A percentile compares a stretch with the other conserved stretches of the same genome.
Evolutionary conservation across 1,140 invertebrate species (phyloP).

Genomic region (Caenorhabditis brenneri): DNA sequence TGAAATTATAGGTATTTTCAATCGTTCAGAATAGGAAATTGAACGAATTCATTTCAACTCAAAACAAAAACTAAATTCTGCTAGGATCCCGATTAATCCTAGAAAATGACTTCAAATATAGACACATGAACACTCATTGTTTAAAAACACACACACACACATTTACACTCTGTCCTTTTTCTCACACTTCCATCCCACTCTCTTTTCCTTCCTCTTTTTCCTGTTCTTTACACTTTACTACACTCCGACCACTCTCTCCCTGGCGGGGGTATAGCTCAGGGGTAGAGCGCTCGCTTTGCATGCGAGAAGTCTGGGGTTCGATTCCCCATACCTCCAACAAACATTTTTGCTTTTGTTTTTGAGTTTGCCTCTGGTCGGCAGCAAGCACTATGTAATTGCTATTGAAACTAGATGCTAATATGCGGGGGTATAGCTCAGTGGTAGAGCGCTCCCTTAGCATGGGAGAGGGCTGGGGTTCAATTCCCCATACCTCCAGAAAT

Average conservation of each 20-base stretch:
- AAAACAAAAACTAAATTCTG: no score
- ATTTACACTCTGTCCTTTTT: neutral
- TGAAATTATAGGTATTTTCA: no score
- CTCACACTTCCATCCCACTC: neutral
- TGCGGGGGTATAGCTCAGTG: constrained; percentile 44
- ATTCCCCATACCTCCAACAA: constrained; percentile 54
- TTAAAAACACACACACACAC: neutral
- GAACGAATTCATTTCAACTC: no score
- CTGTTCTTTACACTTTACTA: no score
- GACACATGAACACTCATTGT: no score
- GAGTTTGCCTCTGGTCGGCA: neutral
- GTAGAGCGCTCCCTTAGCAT: constrained; percentile 37
- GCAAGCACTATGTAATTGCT: neutral
- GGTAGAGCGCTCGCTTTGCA: constrained; percentile 61
- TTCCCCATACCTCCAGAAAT: constrained; percentile 49
- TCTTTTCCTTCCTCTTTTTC: neutral
- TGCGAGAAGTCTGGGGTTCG: constrained; percentile 59
- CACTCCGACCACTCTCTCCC: neutral
- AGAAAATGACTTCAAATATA: no score
- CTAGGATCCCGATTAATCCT: no score
- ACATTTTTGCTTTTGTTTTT: neutral
- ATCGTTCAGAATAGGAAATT: no score
- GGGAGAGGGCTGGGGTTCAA: constrained; percentile 49
- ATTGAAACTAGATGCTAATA: neutral
- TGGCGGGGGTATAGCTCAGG: constrained; percentile 54